These are phyloP conservation scores for Dasysyrphus tricinctus DNA, from an alignment of 2,888 invertebrate genomes.

Conservation along the genomic window DNA sequence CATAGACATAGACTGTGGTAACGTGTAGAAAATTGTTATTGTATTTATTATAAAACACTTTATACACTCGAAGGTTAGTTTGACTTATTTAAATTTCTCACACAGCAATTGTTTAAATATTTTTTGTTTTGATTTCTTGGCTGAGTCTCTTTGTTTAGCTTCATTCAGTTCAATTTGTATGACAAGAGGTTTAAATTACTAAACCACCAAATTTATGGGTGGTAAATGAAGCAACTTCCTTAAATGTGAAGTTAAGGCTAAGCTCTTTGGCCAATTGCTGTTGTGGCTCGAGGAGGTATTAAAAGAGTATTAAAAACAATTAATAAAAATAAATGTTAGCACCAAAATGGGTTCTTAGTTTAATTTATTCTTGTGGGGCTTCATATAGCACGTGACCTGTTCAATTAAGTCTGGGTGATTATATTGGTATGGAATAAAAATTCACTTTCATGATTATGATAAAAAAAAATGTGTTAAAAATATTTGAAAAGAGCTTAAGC, in stretches of 20 bases:
- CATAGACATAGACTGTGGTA: neutral
- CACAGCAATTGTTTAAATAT: conserved; percentile 1
- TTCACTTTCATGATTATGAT: conserved; percentile 11
- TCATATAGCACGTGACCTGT: conserved; percentile 4
- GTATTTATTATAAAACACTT: conserved; percentile 28
- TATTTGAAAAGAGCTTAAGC: neutral
- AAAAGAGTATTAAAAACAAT: conserved; percentile 6
- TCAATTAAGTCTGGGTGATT: conserved; percentile 5
- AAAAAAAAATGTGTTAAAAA: neutral
- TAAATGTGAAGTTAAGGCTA: conserved; percentile 48
- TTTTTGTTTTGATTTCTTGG: conserved; percentile 23
- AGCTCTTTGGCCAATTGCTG: conserved; percentile 27
- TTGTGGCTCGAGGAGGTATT: neutral
- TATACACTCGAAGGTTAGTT: conserved; percentile 52
- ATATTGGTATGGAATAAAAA: neutral
- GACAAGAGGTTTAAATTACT: conserved; percentile 61
- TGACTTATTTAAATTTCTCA: conserved; percentile 59
- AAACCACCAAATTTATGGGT: conserved; percentile 25
- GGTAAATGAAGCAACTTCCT: conserved; percentile 54
- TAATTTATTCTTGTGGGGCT: conserved; percentile 12
- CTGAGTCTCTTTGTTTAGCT: conserved; percentile 40
- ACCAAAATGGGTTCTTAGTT: neutral
- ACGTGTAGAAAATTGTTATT: conserved; percentile 50
- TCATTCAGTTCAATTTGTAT: conserved; percentile 61
- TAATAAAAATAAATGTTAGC: conserved; percentile 25